Percentiles rank a stretch among this genome's conserved stretches.
phyloP scores from a whole-genome alignment of 2,113 vertebrate species.

The Nanger granti region DNA sequence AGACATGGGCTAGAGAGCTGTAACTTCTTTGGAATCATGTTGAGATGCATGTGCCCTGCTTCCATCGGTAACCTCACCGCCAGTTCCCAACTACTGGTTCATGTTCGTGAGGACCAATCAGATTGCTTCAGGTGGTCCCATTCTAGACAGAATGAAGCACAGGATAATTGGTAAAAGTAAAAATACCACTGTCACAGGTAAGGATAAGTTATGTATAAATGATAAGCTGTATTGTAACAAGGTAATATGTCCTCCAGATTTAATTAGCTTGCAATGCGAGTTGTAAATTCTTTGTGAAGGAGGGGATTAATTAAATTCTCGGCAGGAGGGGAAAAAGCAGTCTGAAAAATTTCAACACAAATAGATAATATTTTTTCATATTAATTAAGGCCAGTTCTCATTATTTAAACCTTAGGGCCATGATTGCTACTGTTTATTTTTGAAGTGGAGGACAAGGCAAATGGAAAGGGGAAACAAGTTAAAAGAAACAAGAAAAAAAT shows the following conservation, averaged over 20 bases:
- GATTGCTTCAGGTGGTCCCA: background rate
- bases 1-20: background rate
- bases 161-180: background rate
- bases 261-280: slow-evolving; percentile 25
- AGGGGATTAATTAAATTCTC: slow-evolving; percentile 16
- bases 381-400: background rate
- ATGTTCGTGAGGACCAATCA: background rate
- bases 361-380: background rate
- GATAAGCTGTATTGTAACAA: background rate
- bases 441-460: background rate
- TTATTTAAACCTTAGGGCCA: background rate
- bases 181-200: background rate
- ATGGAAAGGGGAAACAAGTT: background rate
- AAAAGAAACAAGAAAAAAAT: background rate
- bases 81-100: background rate
- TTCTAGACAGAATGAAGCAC: background rate
- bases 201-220: background rate
- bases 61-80: background rate
- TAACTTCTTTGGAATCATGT: background rate
- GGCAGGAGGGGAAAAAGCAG: background rate
- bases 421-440: background rate
- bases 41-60: background rate
- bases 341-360: background rate
- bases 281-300: background rate
- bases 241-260: slow-evolving; percentile 8